Base-by-base conservation (phyloP, 2,797 vertebrate species). In the Nothura maculosa region DNA sequence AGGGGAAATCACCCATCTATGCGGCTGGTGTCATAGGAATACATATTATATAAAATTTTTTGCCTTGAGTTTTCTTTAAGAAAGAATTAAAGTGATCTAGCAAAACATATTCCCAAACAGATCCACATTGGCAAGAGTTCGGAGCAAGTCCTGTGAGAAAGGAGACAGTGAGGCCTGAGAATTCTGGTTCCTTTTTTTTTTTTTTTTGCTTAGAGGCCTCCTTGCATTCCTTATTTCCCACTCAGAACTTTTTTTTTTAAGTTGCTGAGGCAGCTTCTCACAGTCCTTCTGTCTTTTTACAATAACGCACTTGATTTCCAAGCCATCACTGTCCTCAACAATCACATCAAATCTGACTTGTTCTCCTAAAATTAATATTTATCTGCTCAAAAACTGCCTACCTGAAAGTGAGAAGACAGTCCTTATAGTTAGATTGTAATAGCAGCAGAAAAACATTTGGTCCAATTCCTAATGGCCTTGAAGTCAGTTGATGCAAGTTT, bases 221-320 rank as follows among this genome's bases (percentile, higher is more conserved):
- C 24, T 94, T 76, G 20, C 52, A 68, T 93, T 95, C 74, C 27
- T 81, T 82, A 25, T 68, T 86, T 85, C 85, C 67, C 38, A 62
- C 28, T 88, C 64, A 54, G 83, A 70, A 90, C 28, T 84, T 85
- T 67, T 91, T 80, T 38, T 70, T 40, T 43, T 43, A 43, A 85
- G n/a, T 62, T 93, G 91, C 85, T 88, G 88, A 95, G 54, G 40
- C 75, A 94, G 78, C 54, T 86, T 64, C 57, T 88, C 69, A 30
- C 28, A 88, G 72, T 58, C 40, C 36, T 34, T 86, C 40, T 86
- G 47, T 36, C 40, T 86, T 54, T 70, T 36, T 70, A 36, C 67
- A 27, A 22, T 19, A 36, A 70, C 76, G 36, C 70, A 16, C 38
- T 90, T 20, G 1, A 77, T 50, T 92, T 48, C n/a, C 19, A 82